Conservation (phyloP, 2,888 invertebrate species). For the Acanthopleura granulata region DNA sequence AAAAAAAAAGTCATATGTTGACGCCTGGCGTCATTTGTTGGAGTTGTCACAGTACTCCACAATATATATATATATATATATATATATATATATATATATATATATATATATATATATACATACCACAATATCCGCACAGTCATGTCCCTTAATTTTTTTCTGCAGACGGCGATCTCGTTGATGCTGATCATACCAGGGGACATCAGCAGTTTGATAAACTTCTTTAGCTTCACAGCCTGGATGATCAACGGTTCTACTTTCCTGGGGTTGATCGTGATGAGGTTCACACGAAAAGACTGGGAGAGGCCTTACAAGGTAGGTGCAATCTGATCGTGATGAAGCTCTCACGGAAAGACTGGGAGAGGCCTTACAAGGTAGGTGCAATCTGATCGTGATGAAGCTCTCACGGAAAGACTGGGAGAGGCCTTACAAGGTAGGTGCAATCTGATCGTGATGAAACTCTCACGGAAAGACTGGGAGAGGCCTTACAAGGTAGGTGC, state of each 20-base stretch:
- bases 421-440: slow-evolving; percentile 49
- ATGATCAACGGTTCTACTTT: slow-evolving; percentile 96
- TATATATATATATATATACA: too few relatives aligned
- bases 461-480: too few relatives aligned
- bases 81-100: too few relatives aligned
- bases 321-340: slow-evolving; percentile 78
- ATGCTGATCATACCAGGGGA: slow-evolving; percentile 81
- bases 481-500: too few relatives aligned
- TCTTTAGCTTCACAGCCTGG: slow-evolving; percentile 99
- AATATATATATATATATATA: too few relatives aligned
- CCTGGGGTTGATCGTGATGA: slow-evolving; percentile 91
- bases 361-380: slow-evolving; percentile 71
- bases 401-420: slow-evolving; percentile 76
- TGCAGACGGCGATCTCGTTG: slow-evolving; percentile 47
- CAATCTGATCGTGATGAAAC: too few relatives aligned
- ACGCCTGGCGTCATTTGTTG: too few relatives aligned
- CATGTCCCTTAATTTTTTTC: slow-evolving; percentile 15
- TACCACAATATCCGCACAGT: slow-evolving; percentile 28
- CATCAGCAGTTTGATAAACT: slow-evolving; percentile 93
- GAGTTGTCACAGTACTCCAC: too few relatives aligned
- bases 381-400: too few relatives aligned
- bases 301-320: slow-evolving; percentile 87
- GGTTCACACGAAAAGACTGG: slow-evolving; percentile 82
- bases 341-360: slow-evolving; percentile 85
- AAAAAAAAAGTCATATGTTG: too few relatives aligned